These are phyloP conservation scores for Rhodeus uyekii DNA, from an alignment of 2,797 vertebrate species.

Conservation along the genomic window DNA sequence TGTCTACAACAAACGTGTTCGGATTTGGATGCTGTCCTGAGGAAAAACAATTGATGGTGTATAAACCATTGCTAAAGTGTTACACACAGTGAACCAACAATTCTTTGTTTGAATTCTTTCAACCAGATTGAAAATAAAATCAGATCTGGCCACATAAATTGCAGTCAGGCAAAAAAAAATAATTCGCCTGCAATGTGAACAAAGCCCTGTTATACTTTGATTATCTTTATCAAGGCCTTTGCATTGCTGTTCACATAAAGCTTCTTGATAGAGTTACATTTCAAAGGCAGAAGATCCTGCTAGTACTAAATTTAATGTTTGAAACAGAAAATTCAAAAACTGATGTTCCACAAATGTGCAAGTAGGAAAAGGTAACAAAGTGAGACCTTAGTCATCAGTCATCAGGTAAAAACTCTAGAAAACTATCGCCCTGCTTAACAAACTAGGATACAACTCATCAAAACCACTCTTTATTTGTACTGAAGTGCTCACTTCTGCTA, in stretches of 20 bases:
- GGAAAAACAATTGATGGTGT: neutral
- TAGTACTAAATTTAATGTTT: neutral
- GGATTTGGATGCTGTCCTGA: neutral
- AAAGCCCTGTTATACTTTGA: neutral
- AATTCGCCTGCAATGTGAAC: neutral
- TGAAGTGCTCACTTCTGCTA: slow-evolving; percentile 12
- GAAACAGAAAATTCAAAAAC: neutral
- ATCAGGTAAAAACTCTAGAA: slow-evolving; percentile 32
- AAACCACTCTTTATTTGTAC: slow-evolving; percentile 17
- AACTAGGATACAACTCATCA: slow-evolving; percentile 43
- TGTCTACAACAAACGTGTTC: neutral
- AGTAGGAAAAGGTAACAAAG: slow-evolving; percentile 37
- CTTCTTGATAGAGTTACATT: neutral
- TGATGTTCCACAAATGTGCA: slow-evolving; percentile 33
- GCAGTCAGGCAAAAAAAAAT: too few relatives aligned
- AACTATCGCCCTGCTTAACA: slow-evolving; percentile 33
- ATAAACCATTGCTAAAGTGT: neutral
- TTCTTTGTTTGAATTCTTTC: neutral
- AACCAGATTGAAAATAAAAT: neutral
- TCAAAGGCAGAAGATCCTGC: neutral
- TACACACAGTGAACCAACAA: neutral
- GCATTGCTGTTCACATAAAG: neutral
- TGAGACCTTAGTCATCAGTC: slow-evolving; percentile 40
- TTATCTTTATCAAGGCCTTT: neutral
- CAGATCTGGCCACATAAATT: neutral